These are phyloP conservation scores for Orientallactaga bullata DNA, from an alignment of 2,113 vertebrate species.

Conservation along the genomic window DNA sequence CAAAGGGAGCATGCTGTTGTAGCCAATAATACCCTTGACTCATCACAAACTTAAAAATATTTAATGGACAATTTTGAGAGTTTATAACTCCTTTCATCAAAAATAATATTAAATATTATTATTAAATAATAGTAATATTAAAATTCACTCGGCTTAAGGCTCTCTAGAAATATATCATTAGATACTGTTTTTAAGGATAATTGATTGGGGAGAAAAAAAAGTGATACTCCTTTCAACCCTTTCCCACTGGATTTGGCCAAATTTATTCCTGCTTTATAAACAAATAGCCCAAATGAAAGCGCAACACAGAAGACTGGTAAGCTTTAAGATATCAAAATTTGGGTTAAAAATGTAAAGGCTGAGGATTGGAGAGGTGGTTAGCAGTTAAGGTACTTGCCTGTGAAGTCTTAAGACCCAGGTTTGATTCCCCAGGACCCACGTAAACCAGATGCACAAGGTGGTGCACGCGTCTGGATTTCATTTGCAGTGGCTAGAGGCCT, in stretches of 20 bases:
- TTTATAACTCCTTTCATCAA: slow-evolving; percentile 1
- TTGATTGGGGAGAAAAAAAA: slow-evolving; percentile 17
- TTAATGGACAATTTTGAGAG: background rate
- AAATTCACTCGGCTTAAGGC: slow-evolving; percentile 6
- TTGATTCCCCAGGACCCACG: no score
- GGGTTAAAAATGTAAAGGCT: slow-evolving; percentile 25
- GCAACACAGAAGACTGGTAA: background rate
- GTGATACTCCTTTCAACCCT: background rate
- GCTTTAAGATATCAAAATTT: slow-evolving; percentile 15
- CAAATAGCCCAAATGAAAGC: slow-evolving; percentile 15
- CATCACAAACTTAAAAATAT: background rate
- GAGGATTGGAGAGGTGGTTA: no score
- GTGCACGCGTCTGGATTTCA: no score
- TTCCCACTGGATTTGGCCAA: slow-evolving; percentile 19
- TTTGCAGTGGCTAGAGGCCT: no score
- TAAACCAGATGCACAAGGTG: no score
- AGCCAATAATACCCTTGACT: background rate
- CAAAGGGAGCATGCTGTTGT: background rate
- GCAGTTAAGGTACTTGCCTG: no score
- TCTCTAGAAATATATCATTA: background rate
- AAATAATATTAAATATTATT: no score
- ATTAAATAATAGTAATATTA: slow-evolving; percentile 55
- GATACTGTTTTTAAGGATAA: background rate
- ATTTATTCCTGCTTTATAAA: slow-evolving; percentile 28
- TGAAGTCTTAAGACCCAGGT: no score